phyloP scores from a whole-genome alignment of 53 echinoderm and acorn worm species.

The Apostichopus leukothele region DNA sequence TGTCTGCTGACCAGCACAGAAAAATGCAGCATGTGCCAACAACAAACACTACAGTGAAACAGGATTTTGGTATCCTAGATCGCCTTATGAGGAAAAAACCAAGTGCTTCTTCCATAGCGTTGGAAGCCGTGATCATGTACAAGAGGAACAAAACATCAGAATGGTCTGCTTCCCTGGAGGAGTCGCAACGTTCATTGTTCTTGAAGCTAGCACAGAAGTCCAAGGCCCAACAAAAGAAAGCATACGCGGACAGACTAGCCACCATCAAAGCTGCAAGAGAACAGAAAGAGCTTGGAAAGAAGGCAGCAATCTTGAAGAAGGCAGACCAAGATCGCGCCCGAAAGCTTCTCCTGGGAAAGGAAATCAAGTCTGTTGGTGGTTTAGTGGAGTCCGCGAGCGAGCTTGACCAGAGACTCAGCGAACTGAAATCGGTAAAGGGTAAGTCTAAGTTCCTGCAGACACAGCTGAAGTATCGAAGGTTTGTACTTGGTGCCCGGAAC shows the following conservation, averaged over 20 bases:
- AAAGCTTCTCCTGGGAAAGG: constrained; percentile 3
- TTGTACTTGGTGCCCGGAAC: constrained; percentile 40
- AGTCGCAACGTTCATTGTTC: constrained; percentile 7
- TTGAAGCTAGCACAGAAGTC: constrained; percentile 50
- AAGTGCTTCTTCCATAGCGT: constrained; percentile 16
- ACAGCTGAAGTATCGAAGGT: constrained; percentile 42
- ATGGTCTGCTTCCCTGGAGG: constrained; percentile 28
- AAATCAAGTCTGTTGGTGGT: background rate
- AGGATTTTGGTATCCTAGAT: constrained; percentile 63
- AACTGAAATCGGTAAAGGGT: background rate
- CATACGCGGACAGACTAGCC: background rate
- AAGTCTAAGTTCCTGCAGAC: background rate
- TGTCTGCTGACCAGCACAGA: background rate
- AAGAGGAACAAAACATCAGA: constrained; percentile 49
- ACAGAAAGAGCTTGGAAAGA: constrained; percentile 16
- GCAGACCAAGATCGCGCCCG: constrained; percentile 22
- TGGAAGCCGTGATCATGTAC: constrained; percentile 61
- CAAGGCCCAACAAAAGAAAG: background rate
- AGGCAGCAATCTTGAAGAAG: background rate
- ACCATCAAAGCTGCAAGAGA: constrained; percentile 30
- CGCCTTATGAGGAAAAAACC: constrained; percentile 60
- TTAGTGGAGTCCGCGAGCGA: background rate
- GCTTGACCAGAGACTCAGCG: background rate
- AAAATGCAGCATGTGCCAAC: constrained; percentile 48
- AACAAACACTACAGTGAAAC: constrained; percentile 50